Conservation (phyloP, 2,113 vertebrate genomes). For the Copsychus sechellarum region DNA sequence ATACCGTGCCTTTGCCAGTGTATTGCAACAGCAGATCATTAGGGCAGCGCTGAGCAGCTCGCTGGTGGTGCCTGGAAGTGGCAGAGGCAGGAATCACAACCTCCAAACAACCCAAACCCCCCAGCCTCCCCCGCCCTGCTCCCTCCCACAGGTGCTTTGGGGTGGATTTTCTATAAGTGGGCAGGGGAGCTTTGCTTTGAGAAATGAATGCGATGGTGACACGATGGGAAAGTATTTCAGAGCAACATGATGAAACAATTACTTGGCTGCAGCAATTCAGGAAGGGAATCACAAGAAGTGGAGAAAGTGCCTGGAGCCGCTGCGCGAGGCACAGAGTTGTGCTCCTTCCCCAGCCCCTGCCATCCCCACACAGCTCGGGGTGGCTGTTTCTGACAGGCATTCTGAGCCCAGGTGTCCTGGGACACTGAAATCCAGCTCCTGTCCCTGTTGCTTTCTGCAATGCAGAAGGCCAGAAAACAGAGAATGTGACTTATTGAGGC, state of each 20-base stretch:
- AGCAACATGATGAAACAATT: conserved; percentile 70
- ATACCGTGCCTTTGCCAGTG: neutral
- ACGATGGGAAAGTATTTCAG: conserved; percentile 52
- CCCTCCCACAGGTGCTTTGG: neutral
- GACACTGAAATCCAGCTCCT: neutral
- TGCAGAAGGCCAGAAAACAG: neutral
- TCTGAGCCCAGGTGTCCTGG: neutral
- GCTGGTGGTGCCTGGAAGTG: neutral
- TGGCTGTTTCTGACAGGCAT: neutral
- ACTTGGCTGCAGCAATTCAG: conserved; percentile 62
- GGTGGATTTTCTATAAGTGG: neutral
- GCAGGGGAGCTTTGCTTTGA: neutral
- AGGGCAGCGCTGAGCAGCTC: neutral
- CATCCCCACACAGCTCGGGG: neutral
- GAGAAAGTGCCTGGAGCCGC: conserved; percentile 53
- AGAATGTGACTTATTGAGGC: neutral
- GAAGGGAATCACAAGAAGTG: conserved; percentile 48
- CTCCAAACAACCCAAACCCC: neutral
- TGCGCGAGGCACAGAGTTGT: neutral
- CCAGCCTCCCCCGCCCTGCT: neutral
- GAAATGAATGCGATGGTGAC: neutral
- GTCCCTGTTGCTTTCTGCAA: neutral
- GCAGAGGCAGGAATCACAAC: neutral
- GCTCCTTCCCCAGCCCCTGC: neutral
- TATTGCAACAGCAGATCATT: conserved; percentile 35